Base-by-base conservation (phyloP, 2,888 invertebrate species). In the Buathra laborator region DNA sequence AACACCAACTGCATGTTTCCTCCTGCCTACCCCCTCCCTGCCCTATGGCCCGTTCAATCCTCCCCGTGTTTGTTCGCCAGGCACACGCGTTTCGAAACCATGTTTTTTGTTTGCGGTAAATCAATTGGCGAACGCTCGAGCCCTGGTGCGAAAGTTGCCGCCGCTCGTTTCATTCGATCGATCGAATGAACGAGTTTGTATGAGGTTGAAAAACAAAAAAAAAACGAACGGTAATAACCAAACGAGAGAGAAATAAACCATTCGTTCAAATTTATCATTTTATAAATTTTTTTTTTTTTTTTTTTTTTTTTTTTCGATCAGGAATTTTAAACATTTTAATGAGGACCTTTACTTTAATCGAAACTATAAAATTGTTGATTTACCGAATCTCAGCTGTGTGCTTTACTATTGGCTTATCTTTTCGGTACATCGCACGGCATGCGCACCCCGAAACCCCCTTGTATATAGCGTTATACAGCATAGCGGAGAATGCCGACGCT, bases 41-140 rank as follows among this genome's bases (percentile, higher is more conserved):
- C 29, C 9, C 14, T 29, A 24, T 16, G 10, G 12, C 59, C 29
- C 59, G 62, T 76, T 59, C 56, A 12, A 24, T 24, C 19, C 19
- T 10, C 59, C 29, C 29, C 29, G 59, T 19, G 12, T 19, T 9
- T 59, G 19, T 59, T 59, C 59, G 29, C 29, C 59, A 12, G 24
- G 53, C 53, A 19, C 71, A 53, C 76, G 29, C 66, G 59, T 80
- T 84, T 78, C n/a, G 53, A 70, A 84, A 72, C 53, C 77, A 56
- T 59, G 76, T 84, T 81, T 84, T 81, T 84, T 81, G 64, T 84
- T 78, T 75, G 53, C 74, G 67, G 44, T 74, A 72, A 84, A 78
- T 78, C 81, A 78, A 78, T 84, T 70, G 53, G 48, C 29, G 74
- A 78, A 74, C 70, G 68, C 66, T 72, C 32, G 53, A 80, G 67